These are phyloP conservation scores for Apistogramma diplotaenia DNA, from an alignment of 2,113 vertebrate species.

Conservation along the genomic window DNA sequence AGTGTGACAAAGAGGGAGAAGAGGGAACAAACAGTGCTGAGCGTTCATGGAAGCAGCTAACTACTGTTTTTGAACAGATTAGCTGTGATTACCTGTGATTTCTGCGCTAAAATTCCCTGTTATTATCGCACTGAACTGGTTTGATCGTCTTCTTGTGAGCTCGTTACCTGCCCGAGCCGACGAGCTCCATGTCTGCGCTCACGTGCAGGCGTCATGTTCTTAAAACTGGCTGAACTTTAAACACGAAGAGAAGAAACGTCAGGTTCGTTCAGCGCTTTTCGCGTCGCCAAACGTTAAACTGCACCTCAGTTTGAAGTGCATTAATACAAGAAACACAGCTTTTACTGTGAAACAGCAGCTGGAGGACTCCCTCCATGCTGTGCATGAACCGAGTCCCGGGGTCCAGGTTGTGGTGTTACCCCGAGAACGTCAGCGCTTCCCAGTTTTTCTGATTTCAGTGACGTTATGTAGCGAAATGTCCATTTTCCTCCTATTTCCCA, in stretches of 20 bases:
- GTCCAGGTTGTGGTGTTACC: neutral
- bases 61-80: neutral
- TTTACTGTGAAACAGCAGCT: too few relatives aligned
- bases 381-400: neutral
- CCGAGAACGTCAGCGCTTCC: neutral
- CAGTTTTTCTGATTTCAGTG: neutral
- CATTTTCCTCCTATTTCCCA: neutral
- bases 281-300: too few relatives aligned
- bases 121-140: neutral
- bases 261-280: too few relatives aligned
- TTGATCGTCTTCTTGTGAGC: neutral
- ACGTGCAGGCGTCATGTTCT: neutral
- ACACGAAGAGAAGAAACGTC: neutral
- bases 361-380: too few relatives aligned
- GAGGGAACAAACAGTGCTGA: neutral
- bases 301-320: neutral
- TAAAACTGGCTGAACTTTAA: neutral
- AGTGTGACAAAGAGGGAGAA: neutral
- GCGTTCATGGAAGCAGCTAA: neutral
- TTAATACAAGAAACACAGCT: too few relatives aligned
- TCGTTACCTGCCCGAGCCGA: neutral
- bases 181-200: neutral
- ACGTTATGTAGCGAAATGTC: neutral
- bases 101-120: neutral
- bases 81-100: neutral